A percentile compares a stretch with the other conserved stretches of the same genome.
Evolutionary conservation across 2,113 vertebrate species (phyloP).

Genomic region (Pseudopodoces humilis): DNA sequence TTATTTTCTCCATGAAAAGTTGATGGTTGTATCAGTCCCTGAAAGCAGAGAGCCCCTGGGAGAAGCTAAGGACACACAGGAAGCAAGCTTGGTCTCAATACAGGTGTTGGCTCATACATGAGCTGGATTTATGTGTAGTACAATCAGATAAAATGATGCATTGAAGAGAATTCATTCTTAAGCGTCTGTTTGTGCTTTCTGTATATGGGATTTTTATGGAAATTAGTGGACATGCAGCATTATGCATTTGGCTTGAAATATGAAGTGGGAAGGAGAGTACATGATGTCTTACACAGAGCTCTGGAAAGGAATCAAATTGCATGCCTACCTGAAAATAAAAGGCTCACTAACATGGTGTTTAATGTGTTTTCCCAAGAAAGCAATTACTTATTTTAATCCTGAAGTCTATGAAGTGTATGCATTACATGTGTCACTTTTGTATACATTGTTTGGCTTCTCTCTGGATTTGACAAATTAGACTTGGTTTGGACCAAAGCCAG

Average conservation of each 20-base stretch:
- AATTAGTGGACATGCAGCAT: neutral
- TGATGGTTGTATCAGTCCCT: neutral
- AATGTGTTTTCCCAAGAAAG: neutral
- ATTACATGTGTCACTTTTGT: neutral
- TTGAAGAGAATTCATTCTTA: neutral
- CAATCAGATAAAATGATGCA: neutral
- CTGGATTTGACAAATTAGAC: conserved; percentile 12
- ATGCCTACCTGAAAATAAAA: neutral
- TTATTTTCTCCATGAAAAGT: neutral
- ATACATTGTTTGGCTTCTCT: conserved; percentile 11
- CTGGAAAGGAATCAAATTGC: neutral
- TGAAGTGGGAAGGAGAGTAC: neutral
- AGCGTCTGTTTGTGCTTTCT: neutral
- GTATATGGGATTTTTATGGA: neutral
- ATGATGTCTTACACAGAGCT: neutral
- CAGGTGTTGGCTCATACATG: neutral
- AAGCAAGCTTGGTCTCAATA: neutral
- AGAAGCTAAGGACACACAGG: neutral
- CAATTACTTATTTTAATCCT: neutral
- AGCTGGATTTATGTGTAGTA: fast-evolving
- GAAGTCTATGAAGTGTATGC: neutral
- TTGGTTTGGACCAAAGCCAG: conserved; percentile 36
- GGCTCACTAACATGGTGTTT: neutral
- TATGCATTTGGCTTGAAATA: neutral
- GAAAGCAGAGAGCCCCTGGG: neutral